Evolutionary conservation across 2,797 vertebrate species (phyloP).

Genomic region (Muscicapa striata): DNA sequence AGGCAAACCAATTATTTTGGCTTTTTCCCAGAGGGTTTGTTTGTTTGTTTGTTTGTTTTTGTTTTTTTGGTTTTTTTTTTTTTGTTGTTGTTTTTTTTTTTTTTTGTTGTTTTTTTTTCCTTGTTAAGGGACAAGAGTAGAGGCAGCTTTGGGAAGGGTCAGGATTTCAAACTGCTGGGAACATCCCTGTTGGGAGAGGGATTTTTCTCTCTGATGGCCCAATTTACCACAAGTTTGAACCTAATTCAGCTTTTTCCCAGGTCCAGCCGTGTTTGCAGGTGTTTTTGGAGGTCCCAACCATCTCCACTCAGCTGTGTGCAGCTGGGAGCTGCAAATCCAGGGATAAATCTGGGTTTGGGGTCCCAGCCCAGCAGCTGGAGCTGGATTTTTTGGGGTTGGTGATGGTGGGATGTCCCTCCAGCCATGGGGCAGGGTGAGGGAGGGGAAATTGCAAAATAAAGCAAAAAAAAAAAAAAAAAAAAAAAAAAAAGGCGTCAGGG

Average conservation of each 20-base stretch:
- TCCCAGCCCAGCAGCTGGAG: not conserved
- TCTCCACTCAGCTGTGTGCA: fast-evolving
- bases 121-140: not conserved
- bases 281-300: not conserved
- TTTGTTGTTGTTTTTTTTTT: too few relatives aligned
- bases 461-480: not conserved
- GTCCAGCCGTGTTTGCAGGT: not conserved
- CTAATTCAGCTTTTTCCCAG: too few relatives aligned
- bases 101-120: not conserved
- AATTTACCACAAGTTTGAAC: too few relatives aligned
- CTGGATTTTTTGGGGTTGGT: not conserved
- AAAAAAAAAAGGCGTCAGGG: too few relatives aligned
- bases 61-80: too few relatives aligned
- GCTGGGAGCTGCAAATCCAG: not conserved
- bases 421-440: not conserved
- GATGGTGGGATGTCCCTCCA: not conserved
- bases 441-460: not conserved
- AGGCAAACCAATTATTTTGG: not conserved
- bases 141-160: not conserved
- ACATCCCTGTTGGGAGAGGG: not conserved
- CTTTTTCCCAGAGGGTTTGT: not conserved
- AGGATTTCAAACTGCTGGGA: not conserved
- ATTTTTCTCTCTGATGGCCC: not conserved
- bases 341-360: fast-evolving
- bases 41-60: too few relatives aligned